Conservation (phyloP, 2,888 invertebrate genomes). For the Pyrrhosoma nymphula region DNA sequence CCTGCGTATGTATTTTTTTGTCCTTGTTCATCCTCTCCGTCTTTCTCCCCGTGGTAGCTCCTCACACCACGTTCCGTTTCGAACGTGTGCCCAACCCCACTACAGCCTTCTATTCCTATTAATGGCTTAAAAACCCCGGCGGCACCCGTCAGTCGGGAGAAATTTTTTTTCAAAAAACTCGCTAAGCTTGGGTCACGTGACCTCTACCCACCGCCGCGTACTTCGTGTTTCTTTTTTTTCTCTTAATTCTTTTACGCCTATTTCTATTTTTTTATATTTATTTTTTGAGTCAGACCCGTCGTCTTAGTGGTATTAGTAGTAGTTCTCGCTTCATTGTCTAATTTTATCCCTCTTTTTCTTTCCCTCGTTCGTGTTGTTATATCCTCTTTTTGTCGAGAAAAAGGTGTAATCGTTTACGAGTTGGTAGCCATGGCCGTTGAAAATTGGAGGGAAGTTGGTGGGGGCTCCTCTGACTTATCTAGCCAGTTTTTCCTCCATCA, state of each 20-base stretch:
- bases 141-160: not conserved
- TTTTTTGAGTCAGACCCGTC: not conserved
- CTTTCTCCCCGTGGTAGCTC: not conserved
- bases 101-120: slow-evolving; percentile 11
- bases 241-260: not conserved
- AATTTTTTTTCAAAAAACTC: no score
- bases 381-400: not conserved
- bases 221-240: not conserved
- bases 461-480: not conserved
- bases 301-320: not conserved
- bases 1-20: not conserved
- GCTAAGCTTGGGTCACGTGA: slow-evolving; percentile 3
- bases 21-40: not conserved
- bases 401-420: slow-evolving; percentile 6
- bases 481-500: not conserved
- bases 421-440: not conserved
- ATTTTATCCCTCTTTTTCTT: not conserved
- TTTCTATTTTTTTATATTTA: not conserved
- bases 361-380: not conserved
- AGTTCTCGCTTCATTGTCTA: not conserved
- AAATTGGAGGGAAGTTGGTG: not conserved
- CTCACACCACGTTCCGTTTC: not conserved
- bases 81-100: not conserved
- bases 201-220: not conserved
- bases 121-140: slow-evolving; percentile 38